Base-by-base conservation (phyloP, 2,797 vertebrate species). In the Taeniopygia guttata region DNA sequence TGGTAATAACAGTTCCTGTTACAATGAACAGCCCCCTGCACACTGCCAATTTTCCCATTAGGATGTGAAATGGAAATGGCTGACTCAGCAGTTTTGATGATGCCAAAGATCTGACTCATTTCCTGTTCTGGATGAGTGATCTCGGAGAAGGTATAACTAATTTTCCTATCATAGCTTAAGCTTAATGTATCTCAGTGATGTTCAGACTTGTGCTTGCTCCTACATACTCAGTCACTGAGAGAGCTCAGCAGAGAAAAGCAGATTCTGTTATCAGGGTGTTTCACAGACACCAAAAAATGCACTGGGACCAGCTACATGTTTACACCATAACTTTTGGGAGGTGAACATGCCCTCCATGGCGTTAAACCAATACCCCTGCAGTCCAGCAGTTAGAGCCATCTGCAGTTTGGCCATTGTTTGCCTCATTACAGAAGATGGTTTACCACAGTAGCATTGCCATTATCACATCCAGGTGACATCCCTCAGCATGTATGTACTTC, bases 401-500 rank as follows among this genome's bases (percentile, higher is more conserved):
- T 18, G 26, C 12, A 40, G 26, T 36, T 92, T 45, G 74, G 16
- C 17, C 29, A 40, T 10, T 23, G 13, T 43, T 25, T 68, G 32
- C 42, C 40, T 68, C n/a, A 16, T 46, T 60, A 56, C 11, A 49
- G 32, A 85, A 60, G 27, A 32, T 38, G 19, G 58, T 58, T 68
- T 68, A 54, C 17, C 59, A 64, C 22, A 49, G 22, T 1, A 6
- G 8, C 13, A 26, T 26, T 36, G 26, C 32, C 3, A 2, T 20
- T 60, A 13, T 23, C 9, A 13, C 21, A 45, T 8, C 21, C 55
- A 34, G 22, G 21, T 2, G 10, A 58, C 64, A 59, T 10, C 7
- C 8, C 34, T 11, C 49, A 69, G 36, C 11, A 16, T 9, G 4
- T 15, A 40, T 0, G 0, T 15, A 21, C 22, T 63, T 66, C 3